Evolutionary conservation across 2,113 vertebrate genomes (phyloP), one percentile per base, ranked within the genome.

Genomic region (Lucifuga dentata): DNA sequence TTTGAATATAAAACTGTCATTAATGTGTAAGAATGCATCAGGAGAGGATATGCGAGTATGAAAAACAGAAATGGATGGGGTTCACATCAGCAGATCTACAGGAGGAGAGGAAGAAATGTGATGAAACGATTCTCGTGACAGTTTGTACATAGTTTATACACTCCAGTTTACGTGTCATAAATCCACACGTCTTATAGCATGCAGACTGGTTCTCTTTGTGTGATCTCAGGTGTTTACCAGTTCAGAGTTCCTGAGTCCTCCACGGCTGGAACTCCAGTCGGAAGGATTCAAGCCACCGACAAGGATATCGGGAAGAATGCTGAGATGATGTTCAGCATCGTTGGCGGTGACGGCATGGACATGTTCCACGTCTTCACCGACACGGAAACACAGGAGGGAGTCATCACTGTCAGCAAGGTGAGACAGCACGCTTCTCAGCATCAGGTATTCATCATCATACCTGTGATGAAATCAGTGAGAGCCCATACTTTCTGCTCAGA

Each of bases 321-420:
- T 0, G 95, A 95, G 71, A 95, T 97, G 75, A 88, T 92, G 46
- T 99, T 95, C 86, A 95, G 90, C 57, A 92, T 99, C 59, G 92
- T 92, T 26, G 94, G 95, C 0, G 95, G 96, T 20, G 96, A 99
- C 1, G 95, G 95, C 32, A 89, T 93, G 61, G 95, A 96, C 73
- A 85, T 94, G 92, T 98, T 98, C 70, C 88, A 94, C 10, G 93
- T 99, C 71, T 85, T 85, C 75, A 96, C 95, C 0, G 94, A 99
- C 88, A 92, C 91, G 82, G 88, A 92, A 36, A 97, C 95, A 1
- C 97, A 99, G 78, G 95, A 98, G 83, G 97, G 96, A 41, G 83
- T 97, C 58, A 88, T 99, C 76, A 94, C 87, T 3, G 92, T 98
- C 73, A 95, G 90, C 90, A 98, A 98, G 96, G 97, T 88, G 26